A percentile compares a stretch with the other conserved stretches of the same genome.
These are phyloP conservation scores for Phenganax marumi DNA, from an alignment of 92 coral and sea anemone species.

Conservation along the genomic window DNA sequence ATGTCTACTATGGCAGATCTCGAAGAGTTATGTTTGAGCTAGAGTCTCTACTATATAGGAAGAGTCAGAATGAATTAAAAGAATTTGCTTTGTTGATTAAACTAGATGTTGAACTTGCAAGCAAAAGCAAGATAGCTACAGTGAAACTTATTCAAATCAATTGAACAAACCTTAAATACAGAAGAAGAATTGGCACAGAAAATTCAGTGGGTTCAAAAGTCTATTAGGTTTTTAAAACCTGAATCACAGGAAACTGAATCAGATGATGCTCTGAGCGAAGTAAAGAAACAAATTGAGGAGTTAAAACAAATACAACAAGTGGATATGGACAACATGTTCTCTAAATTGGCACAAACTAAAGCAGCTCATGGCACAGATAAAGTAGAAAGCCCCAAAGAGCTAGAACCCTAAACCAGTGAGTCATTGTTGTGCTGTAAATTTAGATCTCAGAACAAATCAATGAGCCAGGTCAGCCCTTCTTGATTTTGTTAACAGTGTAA, in stretches of 20 bases:
- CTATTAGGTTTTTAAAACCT: neutral
- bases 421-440: constrained; percentile 28
- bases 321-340: constrained; percentile 34
- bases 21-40: constrained; percentile 23
- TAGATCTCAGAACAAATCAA: constrained; percentile 46
- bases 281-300: constrained; percentile 21
- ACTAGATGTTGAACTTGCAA: constrained; percentile 1
- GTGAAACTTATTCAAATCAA: constrained; percentile 5
- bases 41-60: constrained; percentile 1
- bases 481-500: constrained; percentile 6
- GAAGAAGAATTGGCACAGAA: constrained; percentile 20
- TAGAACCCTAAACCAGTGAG: neutral
- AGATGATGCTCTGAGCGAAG: neutral
- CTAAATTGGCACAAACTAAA: constrained; percentile 9
- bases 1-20: neutral
- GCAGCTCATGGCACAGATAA: neutral
- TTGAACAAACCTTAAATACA: constrained; percentile 4
- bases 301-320: constrained; percentile 20
- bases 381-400: neutral
- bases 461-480: constrained; percentile 44
- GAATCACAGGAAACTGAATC: neutral
- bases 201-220: constrained; percentile 17
- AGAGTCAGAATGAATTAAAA: neutral
- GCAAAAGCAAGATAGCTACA: constrained; percentile 20
- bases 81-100: neutral